Evolutionary conservation across 2,888 invertebrate species (phyloP).

Genomic region (Mermis nigrescens): DNA sequence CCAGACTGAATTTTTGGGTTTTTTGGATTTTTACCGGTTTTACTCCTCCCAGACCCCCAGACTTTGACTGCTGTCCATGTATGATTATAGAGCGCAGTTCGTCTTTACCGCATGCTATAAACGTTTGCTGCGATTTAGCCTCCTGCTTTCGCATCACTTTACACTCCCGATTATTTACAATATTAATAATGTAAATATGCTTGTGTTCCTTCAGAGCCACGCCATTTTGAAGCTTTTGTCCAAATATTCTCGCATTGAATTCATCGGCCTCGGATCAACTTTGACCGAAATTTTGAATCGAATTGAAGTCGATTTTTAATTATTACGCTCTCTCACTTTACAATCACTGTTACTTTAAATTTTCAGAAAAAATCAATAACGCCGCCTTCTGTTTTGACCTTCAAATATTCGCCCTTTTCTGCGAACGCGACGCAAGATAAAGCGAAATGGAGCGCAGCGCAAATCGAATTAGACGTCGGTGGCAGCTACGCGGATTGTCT

Average conservation of each 20-base stretch:
- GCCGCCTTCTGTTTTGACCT: constrained; percentile 23
- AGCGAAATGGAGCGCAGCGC: constrained; percentile 6
- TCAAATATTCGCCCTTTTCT: constrained; percentile 20
- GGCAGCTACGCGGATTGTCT: constrained; percentile 23
- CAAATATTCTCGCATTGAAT: background rate
- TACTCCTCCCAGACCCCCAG: no score
- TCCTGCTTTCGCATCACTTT: no score
- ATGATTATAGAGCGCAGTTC: no score
- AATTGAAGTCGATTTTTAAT: background rate
- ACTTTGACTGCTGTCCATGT: no score
- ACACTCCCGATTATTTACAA: no score
- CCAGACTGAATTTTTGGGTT: no score
- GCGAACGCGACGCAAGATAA: background rate
- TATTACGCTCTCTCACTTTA: background rate
- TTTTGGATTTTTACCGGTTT: no score
- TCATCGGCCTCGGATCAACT: background rate
- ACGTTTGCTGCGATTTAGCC: no score
- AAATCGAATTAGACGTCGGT: constrained; percentile 15
- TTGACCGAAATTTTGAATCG: background rate
- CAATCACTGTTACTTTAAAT: no score
- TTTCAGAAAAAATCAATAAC: constrained; percentile 20
- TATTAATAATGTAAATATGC: no score
- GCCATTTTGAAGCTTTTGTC: background rate
- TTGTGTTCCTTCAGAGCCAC: background rate
- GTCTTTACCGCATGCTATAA: no score